phyloP scores from a whole-genome alignment of 2,888 invertebrate species.

The Chesias legatella region DNA sequence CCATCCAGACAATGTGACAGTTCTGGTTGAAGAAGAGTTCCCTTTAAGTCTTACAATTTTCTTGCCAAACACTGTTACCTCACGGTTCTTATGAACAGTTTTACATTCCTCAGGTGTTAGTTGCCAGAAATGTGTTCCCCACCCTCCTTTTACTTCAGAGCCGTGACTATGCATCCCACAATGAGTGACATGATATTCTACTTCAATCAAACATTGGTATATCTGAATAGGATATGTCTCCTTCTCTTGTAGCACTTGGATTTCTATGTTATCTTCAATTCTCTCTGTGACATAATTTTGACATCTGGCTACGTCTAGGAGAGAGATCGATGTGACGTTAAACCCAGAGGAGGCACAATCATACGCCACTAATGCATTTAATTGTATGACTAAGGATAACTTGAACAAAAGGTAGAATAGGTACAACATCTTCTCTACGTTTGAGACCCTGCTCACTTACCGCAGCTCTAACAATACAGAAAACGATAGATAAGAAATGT shows the following conservation, averaged over 20 bases:
- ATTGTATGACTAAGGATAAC: too few relatives aligned
- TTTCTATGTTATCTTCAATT: constrained; percentile 4
- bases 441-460: too few relatives aligned
- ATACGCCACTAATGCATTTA: too few relatives aligned
- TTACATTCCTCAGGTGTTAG: constrained; percentile 4
- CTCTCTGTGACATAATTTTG: constrained; percentile 1
- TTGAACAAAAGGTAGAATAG: too few relatives aligned
- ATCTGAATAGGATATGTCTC: not conserved
- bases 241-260: constrained; percentile 3
- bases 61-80: not conserved
- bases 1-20: not conserved
- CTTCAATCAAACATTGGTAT: constrained; percentile 2
- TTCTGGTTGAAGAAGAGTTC: not conserved
- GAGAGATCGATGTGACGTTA: constrained; percentile 1
- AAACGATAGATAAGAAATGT: too few relatives aligned
- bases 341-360: not conserved
- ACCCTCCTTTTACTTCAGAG: not conserved
- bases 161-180: constrained; percentile 3
- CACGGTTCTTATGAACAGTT: constrained; percentile 1
- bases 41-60: not conserved
- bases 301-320: not conserved
- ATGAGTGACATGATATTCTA: constrained; percentile 2
- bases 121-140: constrained; percentile 2
- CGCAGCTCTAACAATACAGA: too few relatives aligned
- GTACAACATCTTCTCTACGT: too few relatives aligned